Evolutionary conservation across 2,113 vertebrate species (phyloP).

Genomic region (Paradisaea rubra): DNA sequence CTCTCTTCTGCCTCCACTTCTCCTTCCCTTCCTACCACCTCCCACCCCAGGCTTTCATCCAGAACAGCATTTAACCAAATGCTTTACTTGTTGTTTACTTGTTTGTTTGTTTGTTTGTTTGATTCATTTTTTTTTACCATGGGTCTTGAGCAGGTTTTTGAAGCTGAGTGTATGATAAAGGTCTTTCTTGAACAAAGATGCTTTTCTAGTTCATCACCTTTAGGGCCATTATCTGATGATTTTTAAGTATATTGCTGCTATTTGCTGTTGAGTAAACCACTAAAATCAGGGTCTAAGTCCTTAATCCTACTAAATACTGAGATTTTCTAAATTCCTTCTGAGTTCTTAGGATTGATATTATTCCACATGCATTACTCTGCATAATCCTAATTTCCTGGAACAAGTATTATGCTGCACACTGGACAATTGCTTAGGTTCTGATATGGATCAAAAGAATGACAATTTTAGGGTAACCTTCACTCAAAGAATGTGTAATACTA

Average conservation of each 20-base stretch:
- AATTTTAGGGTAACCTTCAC: neutral
- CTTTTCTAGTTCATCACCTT: neutral
- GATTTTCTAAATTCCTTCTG: neutral
- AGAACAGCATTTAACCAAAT: neutral
- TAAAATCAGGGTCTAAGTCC: neutral
- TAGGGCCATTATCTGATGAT: neutral
- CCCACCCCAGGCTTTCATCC: neutral
- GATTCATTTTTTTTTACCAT: neutral
- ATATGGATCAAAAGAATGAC: neutral
- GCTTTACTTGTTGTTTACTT: neutral
- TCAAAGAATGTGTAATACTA: neutral
- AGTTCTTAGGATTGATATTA: neutral
- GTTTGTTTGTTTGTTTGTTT: neutral
- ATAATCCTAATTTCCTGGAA: neutral
- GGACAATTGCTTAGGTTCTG: neutral
- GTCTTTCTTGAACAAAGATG: neutral
- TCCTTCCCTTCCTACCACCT: neutral
- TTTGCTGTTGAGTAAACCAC: neutral
- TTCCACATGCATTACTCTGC: neutral
- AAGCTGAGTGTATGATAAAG: neutral
- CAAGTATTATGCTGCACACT: neutral
- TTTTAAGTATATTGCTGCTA: neutral
- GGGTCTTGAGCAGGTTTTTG: neutral
- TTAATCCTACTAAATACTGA: neutral
- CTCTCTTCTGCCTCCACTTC: neutral